Conservation (phyloP, 2,797 vertebrate genomes). For the Phalloptychus januarius region DNA sequence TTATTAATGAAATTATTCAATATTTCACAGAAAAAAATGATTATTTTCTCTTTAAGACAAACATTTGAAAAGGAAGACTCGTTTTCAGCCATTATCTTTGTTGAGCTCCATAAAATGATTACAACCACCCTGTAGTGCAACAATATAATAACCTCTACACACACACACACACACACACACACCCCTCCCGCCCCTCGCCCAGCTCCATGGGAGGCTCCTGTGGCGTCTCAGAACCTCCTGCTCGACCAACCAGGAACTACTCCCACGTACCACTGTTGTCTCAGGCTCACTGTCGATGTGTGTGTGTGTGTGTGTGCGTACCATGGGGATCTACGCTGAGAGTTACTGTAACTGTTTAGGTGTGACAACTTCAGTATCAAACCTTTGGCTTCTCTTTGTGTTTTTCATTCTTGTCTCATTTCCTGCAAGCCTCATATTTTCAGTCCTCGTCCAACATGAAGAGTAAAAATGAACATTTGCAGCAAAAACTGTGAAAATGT, state of each 20-base stretch:
- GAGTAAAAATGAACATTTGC: not conserved
- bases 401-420: not conserved
- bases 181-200: constrained; percentile 58
- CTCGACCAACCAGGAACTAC: constrained; percentile 64
- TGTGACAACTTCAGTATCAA: constrained; percentile 1
- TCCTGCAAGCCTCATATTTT: not conserved
- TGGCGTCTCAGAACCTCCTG: constrained; percentile 71
- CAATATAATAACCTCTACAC: constrained; percentile 45
- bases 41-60: not conserved
- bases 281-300: constrained; percentile 25
- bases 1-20: not conserved
- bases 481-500: not conserved
- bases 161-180: constrained; percentile 29
- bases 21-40: not conserved
- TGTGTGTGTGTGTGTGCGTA: not conserved
- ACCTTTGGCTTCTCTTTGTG: constrained; percentile 8
- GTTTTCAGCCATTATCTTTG: not conserved
- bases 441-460: not conserved
- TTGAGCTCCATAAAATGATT: not conserved
- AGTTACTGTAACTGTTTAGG: constrained; percentile 7
- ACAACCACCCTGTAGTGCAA: constrained; percentile 1
- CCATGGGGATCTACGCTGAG: not conserved
- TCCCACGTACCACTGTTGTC: constrained; percentile 49
- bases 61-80: not conserved
- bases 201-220: constrained; percentile 64